Evolutionary conservation across 2,888 invertebrate species (phyloP).

Genomic region (Chloromyia formosa): DNA sequence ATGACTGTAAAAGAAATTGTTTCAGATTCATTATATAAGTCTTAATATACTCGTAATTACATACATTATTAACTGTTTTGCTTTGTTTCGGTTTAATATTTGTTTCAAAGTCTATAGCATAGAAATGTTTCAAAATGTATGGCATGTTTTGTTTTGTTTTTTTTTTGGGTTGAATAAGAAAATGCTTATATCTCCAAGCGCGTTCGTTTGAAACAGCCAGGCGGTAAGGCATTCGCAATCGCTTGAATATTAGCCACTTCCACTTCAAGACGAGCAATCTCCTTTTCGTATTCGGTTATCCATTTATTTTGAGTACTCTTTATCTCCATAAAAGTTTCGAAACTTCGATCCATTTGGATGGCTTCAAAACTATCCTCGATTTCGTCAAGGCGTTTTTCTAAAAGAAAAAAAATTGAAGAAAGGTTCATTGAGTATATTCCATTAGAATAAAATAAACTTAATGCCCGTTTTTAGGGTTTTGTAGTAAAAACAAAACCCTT

Average conservation of each 20-base stretch:
- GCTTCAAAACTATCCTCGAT: constrained; percentile 77
- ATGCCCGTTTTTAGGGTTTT: too few relatives aligned
- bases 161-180: neutral
- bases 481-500: too few relatives aligned
- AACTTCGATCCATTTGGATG: constrained; percentile 79
- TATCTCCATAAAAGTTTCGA: constrained; percentile 77
- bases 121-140: constrained; percentile 5
- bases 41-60: neutral
- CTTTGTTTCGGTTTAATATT: neutral
- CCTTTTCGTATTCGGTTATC: constrained; percentile 82
- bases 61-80: constrained; percentile 1
- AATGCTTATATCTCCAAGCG: constrained; percentile 71
- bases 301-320: constrained; percentile 76
- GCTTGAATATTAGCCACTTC: constrained; percentile 86
- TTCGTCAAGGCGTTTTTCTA: constrained; percentile 73
- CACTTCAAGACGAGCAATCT: constrained; percentile 72
- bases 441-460: too few relatives aligned
- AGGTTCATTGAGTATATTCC: too few relatives aligned
- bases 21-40: too few relatives aligned
- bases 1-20: constrained; percentile 31
- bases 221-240: constrained; percentile 82
- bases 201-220: constrained; percentile 80
- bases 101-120: neutral
- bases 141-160: too few relatives aligned
- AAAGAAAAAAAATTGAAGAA: constrained; percentile 31